These are phyloP conservation scores for Labrus mixtus DNA, from an alignment of 2,113 vertebrate genomes.

Conservation along the genomic window DNA sequence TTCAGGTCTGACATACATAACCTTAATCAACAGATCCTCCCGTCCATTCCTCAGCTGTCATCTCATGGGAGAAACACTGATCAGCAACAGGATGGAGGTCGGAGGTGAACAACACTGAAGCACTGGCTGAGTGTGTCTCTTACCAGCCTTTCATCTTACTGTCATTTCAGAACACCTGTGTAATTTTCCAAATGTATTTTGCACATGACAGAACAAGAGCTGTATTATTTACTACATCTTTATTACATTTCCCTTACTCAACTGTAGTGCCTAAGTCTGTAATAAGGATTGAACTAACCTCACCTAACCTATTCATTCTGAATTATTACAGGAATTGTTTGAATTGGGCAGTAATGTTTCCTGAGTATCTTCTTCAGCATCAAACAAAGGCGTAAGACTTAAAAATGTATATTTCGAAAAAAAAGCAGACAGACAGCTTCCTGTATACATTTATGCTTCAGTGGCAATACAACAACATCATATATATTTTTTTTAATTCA, in stretches of 20 bases:
- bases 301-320: no score
- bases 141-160: constrained; percentile 7
- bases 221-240: neutral
- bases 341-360: no score
- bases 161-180: constrained; percentile 1
- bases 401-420: no score
- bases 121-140: neutral
- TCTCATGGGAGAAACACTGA: constrained; percentile 20
- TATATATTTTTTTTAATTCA: no score
- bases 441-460: no score
- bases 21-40: neutral
- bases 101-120: constrained; percentile 11
- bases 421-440: no score
- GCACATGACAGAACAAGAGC: constrained; percentile 4
- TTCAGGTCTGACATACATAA: constrained; percentile 19
- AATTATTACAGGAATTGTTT: no score
- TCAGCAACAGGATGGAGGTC: constrained; percentile 27
- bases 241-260: constrained; percentile 2
- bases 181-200: no score
- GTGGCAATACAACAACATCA: no score
- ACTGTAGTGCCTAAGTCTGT: neutral
- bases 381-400: no score
- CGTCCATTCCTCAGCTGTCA: neutral
- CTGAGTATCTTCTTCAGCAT: no score
- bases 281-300: no score